These are phyloP conservation scores for Phycodurus eques DNA, from an alignment of 2,113 vertebrate genomes.

Conservation along the genomic window DNA sequence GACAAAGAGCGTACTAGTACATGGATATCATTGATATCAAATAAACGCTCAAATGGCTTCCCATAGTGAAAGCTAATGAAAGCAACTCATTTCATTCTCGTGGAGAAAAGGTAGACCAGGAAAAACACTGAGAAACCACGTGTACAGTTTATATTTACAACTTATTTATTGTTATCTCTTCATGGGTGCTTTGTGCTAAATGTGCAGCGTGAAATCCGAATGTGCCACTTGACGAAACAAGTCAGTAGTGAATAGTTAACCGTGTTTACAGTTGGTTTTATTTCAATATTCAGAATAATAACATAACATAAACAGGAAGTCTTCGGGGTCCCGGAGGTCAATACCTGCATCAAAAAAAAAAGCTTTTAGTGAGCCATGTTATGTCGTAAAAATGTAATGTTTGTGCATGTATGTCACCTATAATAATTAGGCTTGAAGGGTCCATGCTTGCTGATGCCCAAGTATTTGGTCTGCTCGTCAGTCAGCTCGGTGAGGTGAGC, in stretches of 20 bases:
- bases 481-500: slow-evolving; percentile 61
- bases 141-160: neutral
- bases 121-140: neutral
- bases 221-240: neutral
- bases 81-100: no score
- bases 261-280: neutral
- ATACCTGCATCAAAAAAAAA: slow-evolving; percentile 33
- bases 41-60: no score
- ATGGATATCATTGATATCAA: no score
- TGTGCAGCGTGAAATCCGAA: neutral
- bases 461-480: slow-evolving; percentile 57
- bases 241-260: neutral
- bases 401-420: slow-evolving; percentile 23
- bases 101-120: no score
- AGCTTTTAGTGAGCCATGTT: neutral
- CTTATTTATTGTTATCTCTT: neutral
- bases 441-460: slow-evolving; percentile 54
- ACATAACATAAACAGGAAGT: neutral
- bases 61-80: no score
- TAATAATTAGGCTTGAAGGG: slow-evolving; percentile 65
- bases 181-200: neutral
- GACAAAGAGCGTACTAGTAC: no score
- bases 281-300: neutral
- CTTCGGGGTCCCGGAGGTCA: slow-evolving; percentile 8
- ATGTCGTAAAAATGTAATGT: neutral